phyloP scores from a whole-genome alignment of 1,140 invertebrate genomes.

The Ceratitis capitata region DNA sequence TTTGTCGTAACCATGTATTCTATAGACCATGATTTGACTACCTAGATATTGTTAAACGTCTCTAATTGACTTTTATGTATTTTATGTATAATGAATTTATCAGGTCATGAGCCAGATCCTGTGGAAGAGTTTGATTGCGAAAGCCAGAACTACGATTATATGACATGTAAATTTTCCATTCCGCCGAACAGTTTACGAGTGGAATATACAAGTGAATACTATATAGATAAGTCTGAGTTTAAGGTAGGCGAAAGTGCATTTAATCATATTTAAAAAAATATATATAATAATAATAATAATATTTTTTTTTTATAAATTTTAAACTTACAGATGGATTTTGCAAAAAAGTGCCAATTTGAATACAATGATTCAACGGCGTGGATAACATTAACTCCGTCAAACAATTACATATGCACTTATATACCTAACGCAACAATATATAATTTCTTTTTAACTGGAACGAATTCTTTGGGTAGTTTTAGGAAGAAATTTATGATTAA shows the following conservation, averaged over 20 bases:
- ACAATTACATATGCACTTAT: background rate
- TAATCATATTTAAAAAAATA: too few relatives aligned
- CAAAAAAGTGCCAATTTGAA: background rate
- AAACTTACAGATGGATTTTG: background rate
- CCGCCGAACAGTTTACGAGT: background rate
- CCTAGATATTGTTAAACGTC: too few relatives aligned
- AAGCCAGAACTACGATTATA: background rate
- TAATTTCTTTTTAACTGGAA: conserved; percentile 31
- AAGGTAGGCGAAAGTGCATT: too few relatives aligned
- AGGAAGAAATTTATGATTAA: conserved; percentile 3
- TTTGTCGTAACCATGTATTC: too few relatives aligned
- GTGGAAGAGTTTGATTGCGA: background rate
- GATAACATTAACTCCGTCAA: background rate
- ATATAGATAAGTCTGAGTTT: background rate
- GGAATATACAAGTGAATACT: background rate
- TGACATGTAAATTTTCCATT: background rate
- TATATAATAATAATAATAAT: too few relatives aligned
- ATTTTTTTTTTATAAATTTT: too few relatives aligned
- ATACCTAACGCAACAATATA: background rate
- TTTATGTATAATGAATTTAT: background rate
- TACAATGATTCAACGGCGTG: too few relatives aligned
- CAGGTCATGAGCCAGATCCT: background rate
- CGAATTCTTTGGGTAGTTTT: background rate
- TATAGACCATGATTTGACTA: too few relatives aligned
- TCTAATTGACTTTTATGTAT: too few relatives aligned